Evolutionary conservation across 2,797 vertebrate species (phyloP), one percentile per base, ranked within the genome.

Genomic region (Aeoliscus strigatus): DNA sequence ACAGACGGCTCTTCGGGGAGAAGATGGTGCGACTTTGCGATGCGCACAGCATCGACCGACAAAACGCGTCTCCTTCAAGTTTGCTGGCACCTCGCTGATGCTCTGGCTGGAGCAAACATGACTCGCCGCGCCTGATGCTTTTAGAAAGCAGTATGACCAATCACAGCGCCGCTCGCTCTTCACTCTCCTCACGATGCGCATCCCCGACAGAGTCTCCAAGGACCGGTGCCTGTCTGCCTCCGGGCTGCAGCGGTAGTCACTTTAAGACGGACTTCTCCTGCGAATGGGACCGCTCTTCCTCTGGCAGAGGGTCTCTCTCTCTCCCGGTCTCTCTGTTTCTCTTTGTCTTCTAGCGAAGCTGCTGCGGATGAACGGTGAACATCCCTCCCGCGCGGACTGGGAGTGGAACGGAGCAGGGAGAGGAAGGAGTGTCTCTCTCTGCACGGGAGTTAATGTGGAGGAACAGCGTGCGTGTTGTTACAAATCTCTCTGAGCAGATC

Each of bases 291-390:
- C n/a, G 42, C 33, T 69, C 70, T 69, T 62, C 48, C 42, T 49
- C 26, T 11, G 34, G 25, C 44, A n/a, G n/a, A n/a, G n/a, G n/a
- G n/a, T n/a, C n/a, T n/a, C n/a, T n/a, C n/a, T n/a, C n/a, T n/a
- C n/a, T n/a, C n/a, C n/a, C n/a, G n/a, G n/a, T n/a, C n/a, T n/a
- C n/a, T n/a, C n/a, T n/a, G n/a, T n/a, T n/a, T n/a, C n/a, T n/a
- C 75, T 79, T 77, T 75, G 71, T 78, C 66, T 65, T 36, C 44
- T n/a, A n/a, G n/a, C n/a, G n/a, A n/a, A n/a, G n/a, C n/a, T n/a
- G n/a, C n/a, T n/a, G n/a, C n/a, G n/a, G n/a, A n/a, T n/a, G n/a
- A n/a, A n/a, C n/a, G n/a, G n/a, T n/a, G n/a, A n/a, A n/a, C n/a
- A n/a, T n/a, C n/a, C n/a, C n/a, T n/a, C n/a, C n/a, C n/a, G n/a